Base-by-base conservation (phyloP, 2,113 vertebrate species). In the Dicentrarchus labrax region DNA sequence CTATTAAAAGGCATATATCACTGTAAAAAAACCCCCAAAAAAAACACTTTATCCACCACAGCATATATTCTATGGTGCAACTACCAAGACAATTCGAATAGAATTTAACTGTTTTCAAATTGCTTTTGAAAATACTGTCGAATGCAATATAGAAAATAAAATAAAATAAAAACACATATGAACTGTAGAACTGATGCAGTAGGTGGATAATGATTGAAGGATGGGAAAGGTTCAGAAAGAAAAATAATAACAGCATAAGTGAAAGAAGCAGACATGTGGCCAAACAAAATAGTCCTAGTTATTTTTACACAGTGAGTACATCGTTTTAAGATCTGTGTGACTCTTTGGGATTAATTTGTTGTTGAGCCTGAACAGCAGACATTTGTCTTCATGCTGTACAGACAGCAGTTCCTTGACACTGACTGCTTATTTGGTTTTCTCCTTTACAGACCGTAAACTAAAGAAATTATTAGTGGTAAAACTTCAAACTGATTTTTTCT, bases 401-500 rank as follows among this genome's bases (percentile, higher is more conserved):
- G 48, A 16, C 16, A 43, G 39, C 22, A 9, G 43, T 60, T 38
- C 19, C 6, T 38, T 43, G 5, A 30, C 30, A 30, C 2, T 30
- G 30, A 24, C 66, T 54, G 11, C 1, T 41, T 60, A 22, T 38
- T 72, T 15, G 6, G 15, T 19, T 43, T 43, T 65, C 50, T 54
- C 30, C n/a, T 15, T 57, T 57, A 16, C 38, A 57, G 17, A 48
- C 30, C 72, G 4, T 39, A 78, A 72, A 59, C 43, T 21, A 5
- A 71, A 62, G 43, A 74, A 45, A 75, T 78, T 70, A 66, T 9
- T 47, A 21, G 4, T 7, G 38, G 82, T 61, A 22, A 50, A 76
- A 59, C 60, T 77, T 65, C 19, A 41, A 78, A 73, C 61, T 59
- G 24, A 21, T 59, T 54, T 61, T 67, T 88, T 54, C 16, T 76